Evolutionary conservation across 2,113 vertebrate genomes (phyloP).

Genomic region (Columba janthina): DNA sequence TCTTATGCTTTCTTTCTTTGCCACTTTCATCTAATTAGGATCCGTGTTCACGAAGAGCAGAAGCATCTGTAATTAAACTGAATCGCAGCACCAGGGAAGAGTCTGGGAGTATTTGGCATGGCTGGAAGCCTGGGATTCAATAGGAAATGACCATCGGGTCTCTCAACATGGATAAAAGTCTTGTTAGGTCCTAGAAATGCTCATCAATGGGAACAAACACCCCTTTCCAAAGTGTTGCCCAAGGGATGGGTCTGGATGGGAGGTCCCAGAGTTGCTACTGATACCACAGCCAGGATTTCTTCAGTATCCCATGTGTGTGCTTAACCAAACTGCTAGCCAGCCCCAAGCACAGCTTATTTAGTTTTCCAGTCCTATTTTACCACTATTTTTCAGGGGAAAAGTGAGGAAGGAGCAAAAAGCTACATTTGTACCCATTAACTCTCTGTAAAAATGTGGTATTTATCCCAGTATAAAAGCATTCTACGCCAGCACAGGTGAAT

Average conservation of each 20-base stretch:
- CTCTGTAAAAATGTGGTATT: background rate
- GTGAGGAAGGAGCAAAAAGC: background rate
- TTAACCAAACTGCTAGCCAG: background rate
- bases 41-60: background rate
- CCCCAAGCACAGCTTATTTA: background rate
- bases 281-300: background rate
- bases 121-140: background rate
- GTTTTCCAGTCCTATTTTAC: background rate
- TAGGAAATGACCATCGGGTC: background rate
- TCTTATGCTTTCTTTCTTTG: background rate
- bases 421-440: background rate
- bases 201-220: rapidly evolving
- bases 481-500: background rate
- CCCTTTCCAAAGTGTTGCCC: background rate
- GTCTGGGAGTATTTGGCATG: background rate
- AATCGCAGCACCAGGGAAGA: rapidly evolving
- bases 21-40: slow-evolving; percentile 38
- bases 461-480: background rate
- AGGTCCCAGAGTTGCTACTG: background rate
- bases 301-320: rapidly evolving
- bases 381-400: background rate
- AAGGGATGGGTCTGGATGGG: background rate
- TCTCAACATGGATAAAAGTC: background rate
- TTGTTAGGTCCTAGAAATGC: background rate
- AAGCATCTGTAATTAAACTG: slow-evolving; percentile 22